phyloP scores from a whole-genome alignment of 2,113 vertebrate species.

The Agelaius tricolor region DNA sequence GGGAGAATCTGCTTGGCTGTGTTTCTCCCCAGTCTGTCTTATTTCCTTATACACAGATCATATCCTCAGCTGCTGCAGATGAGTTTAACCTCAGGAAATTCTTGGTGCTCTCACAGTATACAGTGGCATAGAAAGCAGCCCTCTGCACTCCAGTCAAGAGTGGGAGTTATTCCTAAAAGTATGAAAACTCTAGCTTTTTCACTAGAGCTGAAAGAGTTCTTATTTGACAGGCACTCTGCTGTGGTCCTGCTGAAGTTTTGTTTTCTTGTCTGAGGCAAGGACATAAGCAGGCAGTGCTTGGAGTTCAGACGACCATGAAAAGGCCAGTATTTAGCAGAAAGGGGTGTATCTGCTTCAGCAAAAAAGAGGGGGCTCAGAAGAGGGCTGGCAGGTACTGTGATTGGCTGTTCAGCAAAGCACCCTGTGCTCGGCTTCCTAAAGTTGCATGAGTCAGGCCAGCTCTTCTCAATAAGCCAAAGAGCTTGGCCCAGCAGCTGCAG shows the following conservation, averaged over 20 bases:
- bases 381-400: neutral
- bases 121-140: neutral
- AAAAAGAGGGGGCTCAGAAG: neutral
- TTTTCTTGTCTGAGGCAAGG: neutral
- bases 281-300: neutral
- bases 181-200: neutral
- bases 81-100: neutral
- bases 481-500: neutral
- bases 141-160: neutral
- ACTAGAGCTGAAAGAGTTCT: neutral
- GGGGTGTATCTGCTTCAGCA: neutral
- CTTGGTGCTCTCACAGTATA: neutral
- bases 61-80: neutral
- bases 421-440: neutral
- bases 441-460: neutral
- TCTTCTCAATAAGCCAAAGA: neutral
- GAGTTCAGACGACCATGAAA: neutral
- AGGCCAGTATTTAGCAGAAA: neutral
- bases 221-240: neutral
- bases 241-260: neutral
- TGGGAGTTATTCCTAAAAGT: neutral
- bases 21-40: neutral
- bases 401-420: neutral
- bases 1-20: neutral
- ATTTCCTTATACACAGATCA: neutral